Evolutionary conservation across 2,797 vertebrate species (phyloP).

Genomic region (Sphenopsis melanotis): DNA sequence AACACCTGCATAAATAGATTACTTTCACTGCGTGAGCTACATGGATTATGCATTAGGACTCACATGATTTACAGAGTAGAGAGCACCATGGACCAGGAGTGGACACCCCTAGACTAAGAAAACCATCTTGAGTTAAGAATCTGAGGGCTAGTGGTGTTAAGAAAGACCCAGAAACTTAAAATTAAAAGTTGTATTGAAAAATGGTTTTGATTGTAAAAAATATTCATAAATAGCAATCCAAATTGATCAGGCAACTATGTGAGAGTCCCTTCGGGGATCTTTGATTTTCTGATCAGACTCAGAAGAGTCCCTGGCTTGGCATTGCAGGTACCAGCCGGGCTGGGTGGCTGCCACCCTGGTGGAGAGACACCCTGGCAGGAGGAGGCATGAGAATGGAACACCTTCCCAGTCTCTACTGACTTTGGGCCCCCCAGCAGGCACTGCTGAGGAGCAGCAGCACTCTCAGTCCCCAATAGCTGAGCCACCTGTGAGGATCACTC

Average conservation of each 20-base stretch:
- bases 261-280: background rate
- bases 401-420: fast-evolving
- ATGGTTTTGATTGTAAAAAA: background rate
- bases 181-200: background rate
- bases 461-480: fast-evolving
- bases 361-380: background rate
- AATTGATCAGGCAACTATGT: background rate
- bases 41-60: background rate
- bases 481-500: fast-evolving
- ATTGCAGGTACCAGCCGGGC: background rate
- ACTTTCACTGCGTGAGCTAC: background rate
- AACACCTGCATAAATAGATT: background rate
- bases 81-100: background rate
- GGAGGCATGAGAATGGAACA: background rate
- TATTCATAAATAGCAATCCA: background rate
- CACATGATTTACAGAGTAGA: background rate
- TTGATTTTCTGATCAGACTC: background rate
- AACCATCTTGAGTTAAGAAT: background rate
- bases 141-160: background rate
- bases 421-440: fast-evolving
- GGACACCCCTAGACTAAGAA: background rate
- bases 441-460: background rate
- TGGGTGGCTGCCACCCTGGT: background rate
- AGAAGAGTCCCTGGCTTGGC: background rate
- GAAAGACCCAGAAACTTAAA: background rate